A percentile compares a stretch with the other conserved stretches of the same genome.
These are phyloP conservation scores for Cheilinus undulatus DNA, from an alignment of 2,113 vertebrate genomes.

Conservation along the genomic window DNA sequence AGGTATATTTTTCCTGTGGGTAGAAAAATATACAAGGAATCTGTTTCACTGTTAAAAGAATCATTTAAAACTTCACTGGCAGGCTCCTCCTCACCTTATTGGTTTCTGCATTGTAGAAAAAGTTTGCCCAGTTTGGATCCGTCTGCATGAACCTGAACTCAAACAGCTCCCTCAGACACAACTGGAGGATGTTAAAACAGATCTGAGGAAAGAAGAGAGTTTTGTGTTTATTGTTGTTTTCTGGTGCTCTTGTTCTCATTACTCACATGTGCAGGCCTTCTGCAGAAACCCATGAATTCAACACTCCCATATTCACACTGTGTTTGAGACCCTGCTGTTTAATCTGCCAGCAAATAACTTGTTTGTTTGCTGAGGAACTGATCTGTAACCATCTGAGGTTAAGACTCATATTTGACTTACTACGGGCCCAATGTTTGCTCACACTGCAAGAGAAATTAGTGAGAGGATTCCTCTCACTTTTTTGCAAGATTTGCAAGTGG, in stretches of 20 bases:
- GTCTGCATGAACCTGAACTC: conserved; percentile 97
- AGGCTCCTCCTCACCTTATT: conserved; percentile 82
- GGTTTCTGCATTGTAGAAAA: conserved; percentile 87
- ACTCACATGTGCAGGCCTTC: no score
- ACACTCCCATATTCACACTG: background rate
- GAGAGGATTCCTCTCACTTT: no score
- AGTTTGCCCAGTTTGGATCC: conserved; percentile 95
- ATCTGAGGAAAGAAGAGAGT: conserved; percentile 79
- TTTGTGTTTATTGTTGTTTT: background rate
- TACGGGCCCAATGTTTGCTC: no score
- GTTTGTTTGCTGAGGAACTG: background rate
- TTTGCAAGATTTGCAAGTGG: no score
- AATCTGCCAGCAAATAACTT: conserved; percentile 1
- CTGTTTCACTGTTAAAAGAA: no score
- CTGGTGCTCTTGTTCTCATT: no score
- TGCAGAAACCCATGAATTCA: background rate
- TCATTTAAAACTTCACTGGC: background rate
- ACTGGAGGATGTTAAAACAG: conserved; percentile 87
- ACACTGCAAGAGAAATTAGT: no score
- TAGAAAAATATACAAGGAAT: no score
- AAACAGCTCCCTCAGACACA: conserved; percentile 91
- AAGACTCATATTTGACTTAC: no score
- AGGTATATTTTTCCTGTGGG: background rate
- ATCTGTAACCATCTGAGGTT: no score
- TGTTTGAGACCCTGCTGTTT: conserved; percentile 2